Conservation (phyloP, 2,888 invertebrate species). For the Hartigia nigra region DNA sequence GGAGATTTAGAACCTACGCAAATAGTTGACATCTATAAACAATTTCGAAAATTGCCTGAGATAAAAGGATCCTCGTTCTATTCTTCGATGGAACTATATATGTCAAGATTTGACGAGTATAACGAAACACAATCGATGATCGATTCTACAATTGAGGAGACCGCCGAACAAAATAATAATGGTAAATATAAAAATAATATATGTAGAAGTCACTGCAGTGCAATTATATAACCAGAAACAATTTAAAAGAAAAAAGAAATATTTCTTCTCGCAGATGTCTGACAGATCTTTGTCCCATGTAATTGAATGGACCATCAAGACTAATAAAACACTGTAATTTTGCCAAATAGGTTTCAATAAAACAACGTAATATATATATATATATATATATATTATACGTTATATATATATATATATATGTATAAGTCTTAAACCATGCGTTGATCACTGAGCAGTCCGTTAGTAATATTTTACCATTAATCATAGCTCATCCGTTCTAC, state of each 20-base stretch:
- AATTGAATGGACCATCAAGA: background rate
- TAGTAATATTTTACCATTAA: background rate
- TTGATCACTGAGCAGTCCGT: background rate
- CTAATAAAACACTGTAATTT: background rate
- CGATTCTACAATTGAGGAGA: background rate
- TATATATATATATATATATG: no score
- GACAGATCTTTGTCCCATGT: background rate
- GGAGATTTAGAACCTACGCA: conserved; percentile 75
- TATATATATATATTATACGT: no score
- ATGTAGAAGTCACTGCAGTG: background rate
- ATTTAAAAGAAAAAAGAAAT: background rate
- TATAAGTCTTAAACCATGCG: background rate
- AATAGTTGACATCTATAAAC: conserved; percentile 74
- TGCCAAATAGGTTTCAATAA: background rate
- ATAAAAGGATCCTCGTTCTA: background rate
- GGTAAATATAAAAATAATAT: background rate
- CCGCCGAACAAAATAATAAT: background rate
- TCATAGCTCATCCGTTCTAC: background rate
- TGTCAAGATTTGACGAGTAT: background rate
- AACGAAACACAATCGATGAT: background rate
- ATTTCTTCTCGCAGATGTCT: background rate
- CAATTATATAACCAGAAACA: background rate
- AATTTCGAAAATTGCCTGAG: conserved; percentile 61
- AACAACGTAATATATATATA: background rate
- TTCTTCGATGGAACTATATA: background rate